These are phyloP conservation scores for Borostomias antarcticus DNA, from an alignment of 2,797 vertebrate genomes.

Conservation along the genomic window DNA sequence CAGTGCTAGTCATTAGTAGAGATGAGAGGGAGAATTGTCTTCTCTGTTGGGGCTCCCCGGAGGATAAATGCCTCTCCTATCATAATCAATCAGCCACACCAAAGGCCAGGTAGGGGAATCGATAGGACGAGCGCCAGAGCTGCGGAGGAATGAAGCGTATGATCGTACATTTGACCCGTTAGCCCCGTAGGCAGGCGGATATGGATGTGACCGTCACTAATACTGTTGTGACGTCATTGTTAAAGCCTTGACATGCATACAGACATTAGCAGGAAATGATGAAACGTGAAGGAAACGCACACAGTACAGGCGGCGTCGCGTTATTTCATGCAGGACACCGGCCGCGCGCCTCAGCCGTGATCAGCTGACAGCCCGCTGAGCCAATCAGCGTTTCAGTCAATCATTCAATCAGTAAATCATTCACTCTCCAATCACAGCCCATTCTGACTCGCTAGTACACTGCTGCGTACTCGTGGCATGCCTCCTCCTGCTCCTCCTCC, in stretches of 20 bases:
- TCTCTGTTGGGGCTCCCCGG: constrained; percentile 37
- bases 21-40: constrained; percentile 37
- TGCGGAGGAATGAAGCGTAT: constrained; percentile 25
- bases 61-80: constrained; percentile 34
- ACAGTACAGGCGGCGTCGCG: too few species aligned
- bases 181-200: constrained; percentile 25
- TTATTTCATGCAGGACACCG: too few species aligned
- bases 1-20: constrained; percentile 44
- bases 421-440: too few species aligned
- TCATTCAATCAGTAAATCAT: too few species aligned
- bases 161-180: constrained; percentile 44
- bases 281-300: neutral
- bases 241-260: neutral
- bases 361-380: too few species aligned
- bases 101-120: constrained; percentile 47
- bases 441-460: too few species aligned
- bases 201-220: constrained; percentile 21
- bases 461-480: too few species aligned
- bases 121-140: constrained; percentile 42
- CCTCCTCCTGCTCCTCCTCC: too few species aligned
- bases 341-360: too few species aligned
- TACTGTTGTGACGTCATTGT: neutral
- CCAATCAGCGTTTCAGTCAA: too few species aligned
- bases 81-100: constrained; percentile 48
- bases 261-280: neutral